Conservation (phyloP, 2,797 vertebrate species). For the Crypturellus tataupa region DNA sequence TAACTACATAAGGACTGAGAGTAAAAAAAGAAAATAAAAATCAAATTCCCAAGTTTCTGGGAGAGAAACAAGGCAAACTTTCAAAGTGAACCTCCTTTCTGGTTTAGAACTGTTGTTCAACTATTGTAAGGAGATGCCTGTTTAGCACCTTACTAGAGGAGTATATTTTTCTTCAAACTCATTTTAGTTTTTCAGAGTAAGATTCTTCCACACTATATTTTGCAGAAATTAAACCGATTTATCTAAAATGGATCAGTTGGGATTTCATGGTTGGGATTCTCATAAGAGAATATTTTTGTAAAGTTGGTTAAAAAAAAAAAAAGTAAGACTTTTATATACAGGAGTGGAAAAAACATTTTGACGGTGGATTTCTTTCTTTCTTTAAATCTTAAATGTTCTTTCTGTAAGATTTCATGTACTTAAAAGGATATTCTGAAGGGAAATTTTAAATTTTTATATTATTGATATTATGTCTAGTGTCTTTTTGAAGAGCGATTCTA, state of each 20-base stretch:
- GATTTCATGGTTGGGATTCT: background rate
- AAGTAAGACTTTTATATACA: background rate
- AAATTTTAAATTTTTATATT: background rate
- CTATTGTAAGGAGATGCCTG: background rate
- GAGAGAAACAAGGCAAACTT: background rate
- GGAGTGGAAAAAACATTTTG: background rate
- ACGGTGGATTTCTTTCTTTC: background rate
- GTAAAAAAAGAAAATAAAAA: background rate
- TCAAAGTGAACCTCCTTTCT: background rate
- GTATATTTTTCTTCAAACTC: background rate
- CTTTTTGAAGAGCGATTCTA: background rate
- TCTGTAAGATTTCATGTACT: background rate
- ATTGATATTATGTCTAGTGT: background rate
- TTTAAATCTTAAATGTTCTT: accelerated
- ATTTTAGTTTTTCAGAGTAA: background rate
- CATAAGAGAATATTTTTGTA: background rate
- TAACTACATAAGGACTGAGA: background rate
- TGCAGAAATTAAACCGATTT: background rate
- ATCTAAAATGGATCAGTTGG: background rate
- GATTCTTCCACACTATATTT: background rate
- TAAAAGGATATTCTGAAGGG: background rate
- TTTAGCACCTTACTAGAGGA: background rate
- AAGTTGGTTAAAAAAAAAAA: background rate
- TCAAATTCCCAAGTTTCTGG: background rate
- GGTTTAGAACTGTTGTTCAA: background rate